Base-by-base conservation (phyloP, 1,140 invertebrate genomes). In the Aricia agestis region DNA sequence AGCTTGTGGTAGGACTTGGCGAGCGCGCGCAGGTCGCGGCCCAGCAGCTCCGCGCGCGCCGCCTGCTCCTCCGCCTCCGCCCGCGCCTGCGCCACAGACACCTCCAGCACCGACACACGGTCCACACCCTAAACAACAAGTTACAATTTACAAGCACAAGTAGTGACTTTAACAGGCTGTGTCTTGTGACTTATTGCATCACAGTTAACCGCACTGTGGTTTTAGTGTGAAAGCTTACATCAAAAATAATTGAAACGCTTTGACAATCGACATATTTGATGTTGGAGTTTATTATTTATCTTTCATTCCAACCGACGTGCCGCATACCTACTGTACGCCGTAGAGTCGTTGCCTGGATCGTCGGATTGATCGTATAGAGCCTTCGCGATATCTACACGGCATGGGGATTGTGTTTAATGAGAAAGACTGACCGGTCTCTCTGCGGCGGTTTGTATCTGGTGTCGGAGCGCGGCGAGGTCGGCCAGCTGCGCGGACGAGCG, bases 1-100 rank as follows among this genome's bases (percentile, higher is more conserved):
- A 90, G 69, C 66, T 89, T 90, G 68, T 83, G 79, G 72, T 90
- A 90, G 45, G 84, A 86, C 69, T 88, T 89, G 59, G 87, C 83
- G 10, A 90, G 78, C 0, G 88, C 88, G 0, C 88, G 74, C 31
- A 90, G 72, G 74, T 90, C 88, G 10, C 87, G 57, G 0, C 78
- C 72, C 2, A 88, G 75, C 7, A 82, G 66, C 67, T 88, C 86
- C 73, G 86, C 78, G 36, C 78, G 75, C 0, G 76, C 66, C 0
- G 78, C 72, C 0, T 84, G 82, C 15, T 90, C 87, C 7, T 82
- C 67, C 0, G 81, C 70, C 19, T 89, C 86, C 0, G 84, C 85
- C 1, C 87, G 73, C 0, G 78, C 83, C 19, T 87, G 82, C n/a
- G 86, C 85, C 18, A 82, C 86, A 0, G 85, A 82, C 45, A 90